Conservation (phyloP, 2,113 vertebrate genomes). For the Antidorcas marsupialis region DNA sequence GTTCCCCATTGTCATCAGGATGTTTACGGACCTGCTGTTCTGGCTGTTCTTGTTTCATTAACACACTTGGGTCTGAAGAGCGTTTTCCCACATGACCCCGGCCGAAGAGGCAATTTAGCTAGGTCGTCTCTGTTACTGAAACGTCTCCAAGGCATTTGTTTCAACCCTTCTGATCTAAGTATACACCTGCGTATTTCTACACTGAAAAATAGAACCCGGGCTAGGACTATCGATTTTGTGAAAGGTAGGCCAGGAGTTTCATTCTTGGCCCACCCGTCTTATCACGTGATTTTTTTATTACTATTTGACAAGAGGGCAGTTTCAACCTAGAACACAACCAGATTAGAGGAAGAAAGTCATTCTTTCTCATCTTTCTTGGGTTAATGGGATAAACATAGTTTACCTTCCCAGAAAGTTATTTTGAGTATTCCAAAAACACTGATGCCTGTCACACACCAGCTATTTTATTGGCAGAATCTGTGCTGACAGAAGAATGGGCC, state of each 20-base stretch:
- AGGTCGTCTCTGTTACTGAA: neutral
- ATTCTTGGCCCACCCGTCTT: neutral
- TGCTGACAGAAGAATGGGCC: neutral
- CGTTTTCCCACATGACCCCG: neutral
- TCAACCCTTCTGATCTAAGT: neutral
- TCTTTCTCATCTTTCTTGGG: neutral
- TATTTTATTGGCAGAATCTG: neutral
- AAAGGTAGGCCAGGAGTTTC: neutral
- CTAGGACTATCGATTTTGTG: neutral
- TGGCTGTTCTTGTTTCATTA: neutral
- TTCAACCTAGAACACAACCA: neutral
- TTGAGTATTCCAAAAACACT: neutral
- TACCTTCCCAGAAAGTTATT: neutral
- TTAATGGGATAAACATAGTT: neutral
- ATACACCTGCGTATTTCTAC: neutral
- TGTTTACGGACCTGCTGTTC: slow-evolving; percentile 57
- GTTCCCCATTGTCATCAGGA: slow-evolving; percentile 43
- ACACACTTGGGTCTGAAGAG: neutral
- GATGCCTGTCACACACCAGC: neutral
- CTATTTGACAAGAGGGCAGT: neutral
- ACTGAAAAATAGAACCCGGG: neutral
- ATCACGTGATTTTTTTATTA: neutral
- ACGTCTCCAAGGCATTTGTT: neutral
- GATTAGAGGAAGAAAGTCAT: neutral
- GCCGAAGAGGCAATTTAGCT: neutral